phyloP scores from a whole-genome alignment of 2,797 vertebrate genomes.

The Pogonophryne albipinna region DNA sequence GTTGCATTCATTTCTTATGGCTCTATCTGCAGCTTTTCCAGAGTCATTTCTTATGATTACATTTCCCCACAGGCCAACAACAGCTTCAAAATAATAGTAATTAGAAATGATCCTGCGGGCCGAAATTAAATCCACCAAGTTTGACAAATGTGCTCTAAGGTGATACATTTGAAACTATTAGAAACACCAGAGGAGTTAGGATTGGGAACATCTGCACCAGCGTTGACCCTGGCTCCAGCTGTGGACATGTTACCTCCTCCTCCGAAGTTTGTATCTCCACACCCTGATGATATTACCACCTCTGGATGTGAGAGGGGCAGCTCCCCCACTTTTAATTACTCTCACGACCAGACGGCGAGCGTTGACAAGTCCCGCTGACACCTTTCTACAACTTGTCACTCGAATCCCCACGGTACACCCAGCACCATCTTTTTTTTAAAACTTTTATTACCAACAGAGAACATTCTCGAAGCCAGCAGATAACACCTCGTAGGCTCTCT shows the following conservation, averaged over 20 bases:
- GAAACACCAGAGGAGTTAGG: background rate
- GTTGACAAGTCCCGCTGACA: constrained; percentile 27
- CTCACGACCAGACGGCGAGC: constrained; percentile 56
- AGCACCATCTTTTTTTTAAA: background rate
- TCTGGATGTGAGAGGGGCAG: constrained; percentile 34
- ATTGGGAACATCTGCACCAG: background rate
- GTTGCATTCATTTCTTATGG: too few species aligned
- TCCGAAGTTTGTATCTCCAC: constrained; percentile 20
- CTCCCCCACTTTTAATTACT: constrained; percentile 70
- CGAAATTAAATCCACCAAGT: too few species aligned
- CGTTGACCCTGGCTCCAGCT: constrained; percentile 22
- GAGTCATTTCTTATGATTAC: too few species aligned
- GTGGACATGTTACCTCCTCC: constrained; percentile 1
- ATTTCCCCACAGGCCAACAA: too few species aligned
- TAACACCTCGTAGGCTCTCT: constrained; percentile 14
- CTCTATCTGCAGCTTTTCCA: too few species aligned
- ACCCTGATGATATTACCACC: constrained; percentile 36
- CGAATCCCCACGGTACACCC: constrained; percentile 49
- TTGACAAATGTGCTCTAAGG: too few species aligned
- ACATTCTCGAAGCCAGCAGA: constrained; percentile 15
- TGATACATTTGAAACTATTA: background rate
- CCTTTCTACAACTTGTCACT: constrained; percentile 50
- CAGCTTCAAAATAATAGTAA: too few species aligned
- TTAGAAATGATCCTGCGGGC: too few species aligned
- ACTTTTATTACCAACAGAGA: background rate